Conservation (phyloP, 2,797 vertebrate species). For the Onychomys leucogaster region DNA sequence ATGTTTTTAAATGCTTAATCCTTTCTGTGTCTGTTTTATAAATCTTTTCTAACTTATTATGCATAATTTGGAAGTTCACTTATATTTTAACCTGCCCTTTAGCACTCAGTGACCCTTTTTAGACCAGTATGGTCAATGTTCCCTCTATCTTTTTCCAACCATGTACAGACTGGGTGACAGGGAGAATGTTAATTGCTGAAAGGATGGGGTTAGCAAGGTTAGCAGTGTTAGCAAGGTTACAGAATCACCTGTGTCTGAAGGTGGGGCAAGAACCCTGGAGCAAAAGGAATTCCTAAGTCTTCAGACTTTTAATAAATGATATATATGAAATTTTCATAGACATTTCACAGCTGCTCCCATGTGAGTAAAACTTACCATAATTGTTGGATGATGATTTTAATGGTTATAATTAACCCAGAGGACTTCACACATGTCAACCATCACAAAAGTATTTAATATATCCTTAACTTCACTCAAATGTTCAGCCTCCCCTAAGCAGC, state of each 20-base stretch:
- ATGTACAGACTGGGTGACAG: slow-evolving; percentile 21
- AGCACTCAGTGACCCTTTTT: not conserved
- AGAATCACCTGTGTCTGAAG: slow-evolving; percentile 33
- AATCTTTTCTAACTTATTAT: slow-evolving; percentile 72
- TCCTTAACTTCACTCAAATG: slow-evolving; percentile 63
- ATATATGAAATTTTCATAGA: slow-evolving; percentile 18
- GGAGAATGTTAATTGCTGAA: not conserved
- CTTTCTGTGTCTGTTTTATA: slow-evolving; percentile 36
- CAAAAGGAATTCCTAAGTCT: not conserved
- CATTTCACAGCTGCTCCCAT: slow-evolving; percentile 25
- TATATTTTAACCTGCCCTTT: slow-evolving; percentile 55
- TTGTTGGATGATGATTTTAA: slow-evolving; percentile 41
- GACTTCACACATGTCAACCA: slow-evolving; percentile 44
- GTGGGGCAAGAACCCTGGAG: not conserved
- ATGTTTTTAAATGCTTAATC: slow-evolving; percentile 54
- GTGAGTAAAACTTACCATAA: slow-evolving; percentile 59
- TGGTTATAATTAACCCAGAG: not conserved
- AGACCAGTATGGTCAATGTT: slow-evolving; percentile 38
- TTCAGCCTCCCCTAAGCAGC: slow-evolving; percentile 54
- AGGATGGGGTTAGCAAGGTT: not conserved
- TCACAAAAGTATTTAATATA: slow-evolving; percentile 53
- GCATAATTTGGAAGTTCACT: slow-evolving; percentile 6
- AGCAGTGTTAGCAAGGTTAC: slow-evolving; percentile 1
- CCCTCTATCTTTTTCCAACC: slow-evolving; percentile 58
- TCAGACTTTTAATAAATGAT: slow-evolving; percentile 31